Evolutionary conservation across 2,888 invertebrate genomes (phyloP).

Genomic region (Bellardia pandia): DNA sequence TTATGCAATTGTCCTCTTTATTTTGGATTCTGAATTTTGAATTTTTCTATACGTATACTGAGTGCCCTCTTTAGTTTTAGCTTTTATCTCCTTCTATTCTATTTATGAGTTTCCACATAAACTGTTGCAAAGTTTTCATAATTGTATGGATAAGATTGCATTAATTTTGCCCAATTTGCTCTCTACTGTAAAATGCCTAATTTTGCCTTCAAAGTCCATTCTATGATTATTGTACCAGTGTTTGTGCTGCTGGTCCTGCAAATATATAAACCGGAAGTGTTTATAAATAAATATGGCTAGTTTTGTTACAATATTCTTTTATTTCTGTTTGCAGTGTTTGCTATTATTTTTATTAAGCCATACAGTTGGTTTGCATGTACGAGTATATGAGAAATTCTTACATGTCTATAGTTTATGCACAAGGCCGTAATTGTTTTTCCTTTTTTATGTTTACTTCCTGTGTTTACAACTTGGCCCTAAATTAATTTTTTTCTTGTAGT

Average conservation of each 20-base stretch:
- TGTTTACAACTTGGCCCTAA: background rate
- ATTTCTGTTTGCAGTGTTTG: background rate
- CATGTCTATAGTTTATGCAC: background rate
- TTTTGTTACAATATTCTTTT: background rate
- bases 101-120: too few relatives aligned
- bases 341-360: slow-evolving; percentile 26
- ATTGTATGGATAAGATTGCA: too few relatives aligned
- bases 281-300: slow-evolving; percentile 11
- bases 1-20: too few relatives aligned
- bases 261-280: slow-evolving; percentile 8
- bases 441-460: background rate
- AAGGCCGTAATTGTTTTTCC: slow-evolving; percentile 19
- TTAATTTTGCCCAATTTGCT: background rate
- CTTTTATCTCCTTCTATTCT: too few relatives aligned
- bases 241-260: background rate
- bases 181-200: background rate
- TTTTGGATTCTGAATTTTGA: too few relatives aligned
- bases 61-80: too few relatives aligned
- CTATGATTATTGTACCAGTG: background rate
- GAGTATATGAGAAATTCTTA: background rate
- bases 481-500: background rate
- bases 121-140: too few relatives aligned
- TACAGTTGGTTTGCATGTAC: background rate
- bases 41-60: too few relatives aligned
- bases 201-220: background rate